These are phyloP conservation scores for Stigmatopora argus DNA, from an alignment of 2,113 vertebrate genomes.

Conservation along the genomic window DNA sequence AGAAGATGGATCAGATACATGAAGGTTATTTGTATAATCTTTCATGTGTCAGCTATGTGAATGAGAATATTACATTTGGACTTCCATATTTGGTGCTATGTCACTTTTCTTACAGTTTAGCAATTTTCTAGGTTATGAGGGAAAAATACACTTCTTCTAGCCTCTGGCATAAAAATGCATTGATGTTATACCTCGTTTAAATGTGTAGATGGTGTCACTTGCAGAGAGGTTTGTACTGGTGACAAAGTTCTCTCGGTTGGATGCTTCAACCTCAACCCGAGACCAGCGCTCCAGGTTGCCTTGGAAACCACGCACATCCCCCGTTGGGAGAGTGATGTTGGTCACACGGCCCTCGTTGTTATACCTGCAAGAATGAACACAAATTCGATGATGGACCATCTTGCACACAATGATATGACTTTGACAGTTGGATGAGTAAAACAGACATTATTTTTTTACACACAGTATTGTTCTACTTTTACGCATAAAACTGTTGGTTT, in stretches of 20 bases:
- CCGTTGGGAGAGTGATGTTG: slow-evolving; percentile 89
- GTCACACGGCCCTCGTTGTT: slow-evolving; percentile 85
- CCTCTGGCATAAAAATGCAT: not conserved
- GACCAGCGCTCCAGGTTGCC: slow-evolving; percentile 87
- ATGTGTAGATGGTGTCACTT: slow-evolving; percentile 86
- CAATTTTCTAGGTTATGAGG: not conserved
- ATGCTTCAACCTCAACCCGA: slow-evolving; percentile 82
- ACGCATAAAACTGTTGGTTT: slow-evolving; percentile 45
- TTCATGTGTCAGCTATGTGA: slow-evolving; percentile 7
- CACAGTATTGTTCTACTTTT: not conserved
- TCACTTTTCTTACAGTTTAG: not conserved
- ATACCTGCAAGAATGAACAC: slow-evolving; percentile 72
- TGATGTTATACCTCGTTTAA: slow-evolving; percentile 81
- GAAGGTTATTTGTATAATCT: not conserved
- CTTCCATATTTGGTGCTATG: not conserved
- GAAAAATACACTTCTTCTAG: not conserved
- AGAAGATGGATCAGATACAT: not conserved
- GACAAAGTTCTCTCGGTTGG: slow-evolving; percentile 85
- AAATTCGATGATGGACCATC: slow-evolving; percentile 11
- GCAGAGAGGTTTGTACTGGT: slow-evolving; percentile 91
- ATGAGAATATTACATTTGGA: not conserved
- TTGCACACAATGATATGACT: slow-evolving; percentile 5
- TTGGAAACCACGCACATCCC: slow-evolving; percentile 89
- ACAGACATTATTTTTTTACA: not conserved
- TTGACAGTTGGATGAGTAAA: slow-evolving; percentile 3